Conservation (phyloP, 1,140 invertebrate species). For the Drosophila ambigua region DNA sequence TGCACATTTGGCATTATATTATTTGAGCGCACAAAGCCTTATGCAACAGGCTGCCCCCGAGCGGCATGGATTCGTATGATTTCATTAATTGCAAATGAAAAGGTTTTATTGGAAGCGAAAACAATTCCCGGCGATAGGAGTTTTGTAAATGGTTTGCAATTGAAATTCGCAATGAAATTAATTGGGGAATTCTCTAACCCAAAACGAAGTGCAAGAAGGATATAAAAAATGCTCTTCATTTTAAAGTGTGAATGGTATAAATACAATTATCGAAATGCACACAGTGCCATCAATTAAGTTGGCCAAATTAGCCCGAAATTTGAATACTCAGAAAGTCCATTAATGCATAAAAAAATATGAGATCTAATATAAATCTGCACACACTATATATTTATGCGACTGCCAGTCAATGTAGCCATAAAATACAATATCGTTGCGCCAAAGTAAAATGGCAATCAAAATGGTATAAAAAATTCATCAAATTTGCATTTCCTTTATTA, state of each 20-base stretch:
- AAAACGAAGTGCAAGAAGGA: too few species aligned
- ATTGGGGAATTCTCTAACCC: too few species aligned
- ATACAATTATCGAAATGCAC: too few species aligned
- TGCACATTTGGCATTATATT: conserved; percentile 43
- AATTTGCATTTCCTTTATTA: conserved; percentile 52
- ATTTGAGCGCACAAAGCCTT: conserved; percentile 42
- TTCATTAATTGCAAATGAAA: conserved; percentile 22
- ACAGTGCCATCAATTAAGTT: too few species aligned
- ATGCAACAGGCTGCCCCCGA: conserved; percentile 40
- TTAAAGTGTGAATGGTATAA: too few species aligned
- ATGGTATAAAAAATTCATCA: conserved; percentile 13
- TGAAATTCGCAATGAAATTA: too few species aligned
- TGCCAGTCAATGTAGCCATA: conserved; percentile 8
- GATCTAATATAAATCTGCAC: too few species aligned
- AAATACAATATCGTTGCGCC: conserved; percentile 9
- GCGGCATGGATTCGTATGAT: conserved; percentile 15
- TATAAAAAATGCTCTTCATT: background rate
- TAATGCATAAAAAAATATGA: too few species aligned
- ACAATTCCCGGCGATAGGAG: conserved; percentile 5
- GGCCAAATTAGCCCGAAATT: too few species aligned
- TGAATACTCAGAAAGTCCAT: too few species aligned
- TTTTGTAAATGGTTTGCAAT: background rate
- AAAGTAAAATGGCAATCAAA: conserved; percentile 1
- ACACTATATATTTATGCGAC: too few species aligned
- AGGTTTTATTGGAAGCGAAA: conserved; percentile 13